Evolutionary conservation across 2,797 vertebrate species (phyloP).

Genomic region (Trichosurus vulpecula): DNA sequence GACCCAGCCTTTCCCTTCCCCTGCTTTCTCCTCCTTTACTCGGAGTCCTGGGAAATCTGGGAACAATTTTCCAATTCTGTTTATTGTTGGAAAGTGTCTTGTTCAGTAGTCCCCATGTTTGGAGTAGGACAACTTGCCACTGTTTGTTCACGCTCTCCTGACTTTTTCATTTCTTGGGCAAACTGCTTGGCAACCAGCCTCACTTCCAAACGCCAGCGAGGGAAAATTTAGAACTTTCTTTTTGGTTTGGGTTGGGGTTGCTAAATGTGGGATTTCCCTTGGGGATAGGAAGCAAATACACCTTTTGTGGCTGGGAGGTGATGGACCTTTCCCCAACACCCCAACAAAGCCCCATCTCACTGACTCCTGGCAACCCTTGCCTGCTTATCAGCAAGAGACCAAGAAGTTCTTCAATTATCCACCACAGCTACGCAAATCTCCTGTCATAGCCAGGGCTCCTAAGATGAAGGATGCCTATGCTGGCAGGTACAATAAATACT

Average conservation of each 20-base stretch:
- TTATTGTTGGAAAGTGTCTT: neutral
- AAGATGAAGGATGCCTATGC: neutral
- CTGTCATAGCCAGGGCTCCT: neutral
- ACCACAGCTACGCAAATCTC: neutral
- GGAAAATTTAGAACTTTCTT: neutral
- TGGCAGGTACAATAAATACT: neutral
- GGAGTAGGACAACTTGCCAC: neutral
- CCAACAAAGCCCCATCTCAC: neutral
- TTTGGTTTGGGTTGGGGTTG: neutral
- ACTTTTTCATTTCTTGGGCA: neutral
- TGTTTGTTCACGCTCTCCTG: neutral
- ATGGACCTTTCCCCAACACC: neutral
- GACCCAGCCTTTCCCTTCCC: neutral
- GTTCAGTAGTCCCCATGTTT: neutral
- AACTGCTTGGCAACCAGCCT: neutral
- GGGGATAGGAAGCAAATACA: neutral
- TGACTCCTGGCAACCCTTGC: neutral
- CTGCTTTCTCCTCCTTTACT: neutral
- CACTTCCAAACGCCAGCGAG: neutral
- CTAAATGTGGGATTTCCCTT: neutral
- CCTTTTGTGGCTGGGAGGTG: neutral
- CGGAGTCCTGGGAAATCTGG: neutral
- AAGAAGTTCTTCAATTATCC: neutral
- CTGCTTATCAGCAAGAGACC: neutral
- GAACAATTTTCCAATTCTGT: neutral